A percentile compares a stretch with the other conserved stretches of the same genome.
These are phyloP conservation scores for Potamilus streckersoni DNA, from an alignment of 1,140 invertebrate species.

Conservation along the genomic window DNA sequence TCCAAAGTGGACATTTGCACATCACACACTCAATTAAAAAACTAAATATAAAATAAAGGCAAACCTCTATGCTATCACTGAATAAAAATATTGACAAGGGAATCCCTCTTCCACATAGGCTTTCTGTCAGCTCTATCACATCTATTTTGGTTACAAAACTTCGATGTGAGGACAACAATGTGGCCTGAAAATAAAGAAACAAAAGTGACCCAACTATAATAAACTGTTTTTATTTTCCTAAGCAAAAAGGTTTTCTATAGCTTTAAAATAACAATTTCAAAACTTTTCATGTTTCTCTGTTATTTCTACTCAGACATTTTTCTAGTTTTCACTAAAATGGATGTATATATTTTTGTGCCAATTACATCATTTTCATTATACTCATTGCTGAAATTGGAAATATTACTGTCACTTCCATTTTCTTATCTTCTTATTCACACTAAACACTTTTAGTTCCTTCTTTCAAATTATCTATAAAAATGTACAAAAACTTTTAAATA, in stretches of 20 bases:
- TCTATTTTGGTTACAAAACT: constrained; percentile 88
- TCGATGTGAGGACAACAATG: constrained; percentile 91
- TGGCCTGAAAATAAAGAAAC: constrained; percentile 73
- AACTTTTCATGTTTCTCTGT: neutral
- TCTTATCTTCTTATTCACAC: too few species aligned
- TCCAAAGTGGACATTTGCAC: neutral
- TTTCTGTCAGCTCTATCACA: constrained; percentile 89
- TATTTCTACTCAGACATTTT: neutral
- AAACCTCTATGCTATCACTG: constrained; percentile 91
- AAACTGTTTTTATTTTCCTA: neutral
- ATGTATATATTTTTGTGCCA: too few species aligned
- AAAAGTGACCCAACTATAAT: neutral
- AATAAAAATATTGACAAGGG: constrained; percentile 91
- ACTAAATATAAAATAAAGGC: constrained; percentile 1
- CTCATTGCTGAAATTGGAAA: too few species aligned
- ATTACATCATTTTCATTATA: too few species aligned
- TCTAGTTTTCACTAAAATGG: too few species aligned
- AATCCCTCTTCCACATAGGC: constrained; percentile 86
- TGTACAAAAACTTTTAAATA: too few species aligned
- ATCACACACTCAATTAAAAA: neutral
- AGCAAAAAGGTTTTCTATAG: neutral
- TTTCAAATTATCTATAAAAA: too few species aligned
- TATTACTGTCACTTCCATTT: too few species aligned
- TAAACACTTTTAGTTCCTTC: too few species aligned
- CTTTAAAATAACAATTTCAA: neutral